Evolutionary conservation across 2,113 vertebrate genomes (phyloP), one percentile per base, ranked within the genome.

Genomic region (Siniperca chuatsi): DNA sequence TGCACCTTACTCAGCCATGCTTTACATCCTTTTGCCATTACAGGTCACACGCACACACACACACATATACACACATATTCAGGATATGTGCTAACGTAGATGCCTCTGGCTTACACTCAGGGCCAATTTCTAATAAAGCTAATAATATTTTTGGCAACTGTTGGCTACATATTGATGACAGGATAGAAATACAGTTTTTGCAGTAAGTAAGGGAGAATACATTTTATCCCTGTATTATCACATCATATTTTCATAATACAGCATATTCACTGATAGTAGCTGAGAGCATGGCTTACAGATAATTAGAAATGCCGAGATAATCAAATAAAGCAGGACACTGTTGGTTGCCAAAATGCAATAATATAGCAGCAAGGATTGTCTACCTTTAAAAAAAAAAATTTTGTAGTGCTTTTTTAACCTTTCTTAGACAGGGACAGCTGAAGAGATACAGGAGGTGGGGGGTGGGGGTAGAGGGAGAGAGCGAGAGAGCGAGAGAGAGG

Each of bases 11-110:
- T 89, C 67, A 81, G 79, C 75, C 48, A 42, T 55, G 69, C 78
- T 81, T 89, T 87, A 92, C 78, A 85, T 81, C 76, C 58, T 75
- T 92, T 90, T 90, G 75, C 78, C 84, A 86, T 90, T 88, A 91
- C 58, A 87, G 65, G 81, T 78, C 62, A 79, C 40, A 42, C 73
- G 50, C 23, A 6, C 48, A 66, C 33, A 50, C 48, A 58, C 55
- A 65, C 33, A 80, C 12, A 76, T 18, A 80, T 10, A 25, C 18
- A 52, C 66, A 37, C 37, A 52, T 23, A 50, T 29, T 61, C 21
- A 70, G 61, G 21, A 69, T 57, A 60, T 69, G 68, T 85, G 82
- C 84, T 87, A 83, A 90, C 15, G 21, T 68, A 81, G 44, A 78
- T 57, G 57, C 78, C 48, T 84, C 33, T 25, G 77, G 65, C 52